Base-by-base conservation (phyloP, 2,797 vertebrate species). In the Glyptemys insculpta region DNA sequence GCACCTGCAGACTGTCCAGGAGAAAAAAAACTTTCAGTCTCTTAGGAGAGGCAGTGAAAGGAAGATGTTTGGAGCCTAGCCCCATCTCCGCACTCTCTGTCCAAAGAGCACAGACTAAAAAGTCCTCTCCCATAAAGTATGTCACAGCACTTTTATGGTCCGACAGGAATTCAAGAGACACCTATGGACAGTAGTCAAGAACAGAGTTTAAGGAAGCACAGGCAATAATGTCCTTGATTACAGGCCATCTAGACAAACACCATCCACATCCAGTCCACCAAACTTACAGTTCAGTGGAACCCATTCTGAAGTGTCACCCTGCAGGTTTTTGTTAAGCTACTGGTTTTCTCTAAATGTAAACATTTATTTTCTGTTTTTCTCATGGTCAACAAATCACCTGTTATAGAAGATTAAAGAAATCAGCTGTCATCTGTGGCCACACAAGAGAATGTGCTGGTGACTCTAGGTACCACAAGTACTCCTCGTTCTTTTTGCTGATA, bases 161-260 rank as follows among this genome's bases (percentile, higher is more conserved):
- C 50, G 25, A 7, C 1, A 0, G 11, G 2, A 5, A 81, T 72
- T 52, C 8, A 41, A 85, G n/a, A 80, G 1, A n/a, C 0, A 1
- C 0, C 0, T 4, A 76, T 5, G 68, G 5, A 68, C 0, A 0
- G 5, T 5, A 19, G 5, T 34, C 41, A 76, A 16, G 44, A 85
- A n/a, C 0, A 0, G 8, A 19, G 1, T 6, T 15, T 47, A n/a
- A 0, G 1, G 52, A 15, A 25, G 1, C 1, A 41, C 85, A 85
- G 85, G 12, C 23, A 79, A 6, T 37, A n/a, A 6, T 3, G 1
- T 27, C 37, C 2, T 34, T 19, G 18, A 50, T 12, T 56, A 56
- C 14, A 5, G 15, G 53, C 34, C 49, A 92, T 0, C 1, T 4
- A 74, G 6, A 19, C 5, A 74, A 85, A 76, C 27, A 29, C 16